A percentile compares a stretch with the other conserved stretches of the same genome.
Evolutionary conservation across 2,888 invertebrate species (phyloP).

Genomic region (Tipula confusa): DNA sequence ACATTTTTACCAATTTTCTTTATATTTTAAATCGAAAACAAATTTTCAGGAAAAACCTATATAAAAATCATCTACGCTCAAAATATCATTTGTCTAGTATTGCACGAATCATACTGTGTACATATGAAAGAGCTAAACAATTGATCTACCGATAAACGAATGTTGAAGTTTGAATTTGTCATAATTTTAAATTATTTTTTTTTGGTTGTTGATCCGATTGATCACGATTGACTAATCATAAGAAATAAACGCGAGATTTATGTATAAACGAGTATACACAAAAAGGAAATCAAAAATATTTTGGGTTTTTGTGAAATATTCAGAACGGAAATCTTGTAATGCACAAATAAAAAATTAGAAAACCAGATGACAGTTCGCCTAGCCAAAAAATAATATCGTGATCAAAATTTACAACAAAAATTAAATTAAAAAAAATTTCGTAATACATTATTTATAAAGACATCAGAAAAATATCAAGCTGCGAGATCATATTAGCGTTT

Average conservation of each 20-base stretch:
- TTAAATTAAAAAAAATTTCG: too few species aligned
- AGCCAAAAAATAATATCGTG: neutral
- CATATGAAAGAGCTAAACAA: neutral
- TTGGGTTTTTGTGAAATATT: constrained; percentile 6
- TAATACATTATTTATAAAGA: too few species aligned
- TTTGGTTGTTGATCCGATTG: neutral
- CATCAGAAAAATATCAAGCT: neutral
- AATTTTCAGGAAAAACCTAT: too few species aligned
- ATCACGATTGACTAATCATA: neutral
- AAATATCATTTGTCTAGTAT: too few species aligned
- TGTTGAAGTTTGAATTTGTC: constrained; percentile 12
- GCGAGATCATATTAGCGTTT: neutral
- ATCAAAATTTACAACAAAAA: neutral
- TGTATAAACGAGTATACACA: neutral
- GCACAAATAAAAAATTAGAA: neutral
- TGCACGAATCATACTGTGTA: too few species aligned
- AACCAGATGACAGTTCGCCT: neutral
- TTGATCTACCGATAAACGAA: neutral
- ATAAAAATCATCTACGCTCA: too few species aligned
- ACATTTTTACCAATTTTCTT: too few species aligned
- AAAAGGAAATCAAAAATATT: neutral
- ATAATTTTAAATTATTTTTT: constrained; percentile 5
- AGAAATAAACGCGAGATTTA: neutral
- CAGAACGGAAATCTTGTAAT: neutral
- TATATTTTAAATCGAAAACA: too few species aligned